phyloP scores from a whole-genome alignment of 2,888 invertebrate genomes.

The Drosophila bunnanda region DNA sequence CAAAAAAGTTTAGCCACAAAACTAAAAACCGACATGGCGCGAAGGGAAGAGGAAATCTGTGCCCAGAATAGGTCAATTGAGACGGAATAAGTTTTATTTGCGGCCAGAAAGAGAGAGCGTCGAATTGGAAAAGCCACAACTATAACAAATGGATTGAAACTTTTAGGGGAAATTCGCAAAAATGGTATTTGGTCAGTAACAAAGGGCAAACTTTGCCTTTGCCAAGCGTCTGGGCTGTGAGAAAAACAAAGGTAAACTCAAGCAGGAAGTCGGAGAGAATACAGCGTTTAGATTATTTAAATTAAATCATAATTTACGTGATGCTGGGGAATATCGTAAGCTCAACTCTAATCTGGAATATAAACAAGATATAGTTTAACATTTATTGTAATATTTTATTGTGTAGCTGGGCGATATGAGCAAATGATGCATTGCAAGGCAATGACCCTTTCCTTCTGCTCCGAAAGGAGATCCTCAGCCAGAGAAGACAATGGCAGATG shows the following conservation, averaged over 20 bases:
- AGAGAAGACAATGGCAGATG: slow-evolving; percentile 50
- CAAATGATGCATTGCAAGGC: slow-evolving; percentile 66
- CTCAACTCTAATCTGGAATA: background rate
- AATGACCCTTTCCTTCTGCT: slow-evolving; percentile 30
- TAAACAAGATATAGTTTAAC: slow-evolving; percentile 5
- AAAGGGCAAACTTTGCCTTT: slow-evolving; percentile 37
- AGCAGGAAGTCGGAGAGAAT: background rate
- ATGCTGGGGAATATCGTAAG: background rate
- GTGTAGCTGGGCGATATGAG: slow-evolving; percentile 34
- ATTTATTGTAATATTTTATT: slow-evolving; percentile 64
- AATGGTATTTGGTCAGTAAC: slow-evolving; percentile 59
- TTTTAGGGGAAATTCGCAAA: slow-evolving; percentile 35
- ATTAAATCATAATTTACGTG: background rate
- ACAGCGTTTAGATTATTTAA: background rate
- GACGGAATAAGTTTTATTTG: slow-evolving; percentile 41
- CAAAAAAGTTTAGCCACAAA: slow-evolving; percentile 25
- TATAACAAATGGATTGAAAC: slow-evolving; percentile 45
- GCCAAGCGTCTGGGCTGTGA: slow-evolving; percentile 4
- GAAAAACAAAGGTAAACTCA: slow-evolving; percentile 8
- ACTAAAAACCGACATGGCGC: slow-evolving; percentile 14
- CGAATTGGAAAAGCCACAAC: slow-evolving; percentile 63
- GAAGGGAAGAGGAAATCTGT: slow-evolving; percentile 44
- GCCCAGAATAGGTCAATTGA: slow-evolving; percentile 41
- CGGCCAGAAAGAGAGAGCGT: slow-evolving; percentile 41
- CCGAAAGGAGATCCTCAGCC: slow-evolving; percentile 18